Evolutionary conservation across 1,140 invertebrate genomes (phyloP).

Genomic region (Zaprionus lachaisei): DNA sequence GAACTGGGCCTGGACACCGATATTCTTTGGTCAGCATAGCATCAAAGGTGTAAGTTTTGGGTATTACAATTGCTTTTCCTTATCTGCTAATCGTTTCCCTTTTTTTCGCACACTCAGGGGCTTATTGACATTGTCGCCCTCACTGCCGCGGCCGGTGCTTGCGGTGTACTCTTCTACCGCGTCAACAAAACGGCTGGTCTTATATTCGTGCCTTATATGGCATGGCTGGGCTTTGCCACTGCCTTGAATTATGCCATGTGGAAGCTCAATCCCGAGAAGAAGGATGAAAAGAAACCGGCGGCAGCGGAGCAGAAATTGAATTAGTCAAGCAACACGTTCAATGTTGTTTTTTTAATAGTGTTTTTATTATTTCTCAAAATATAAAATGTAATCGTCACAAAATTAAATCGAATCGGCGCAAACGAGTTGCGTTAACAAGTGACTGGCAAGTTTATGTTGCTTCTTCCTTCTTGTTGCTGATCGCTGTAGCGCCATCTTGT

Average conservation of each 20-base stretch:
- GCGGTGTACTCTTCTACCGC: slow-evolving; percentile 88
- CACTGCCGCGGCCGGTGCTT: slow-evolving; percentile 87
- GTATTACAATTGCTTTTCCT: slow-evolving; percentile 14
- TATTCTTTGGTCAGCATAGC: slow-evolving; percentile 92
- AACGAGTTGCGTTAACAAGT: slow-evolving; percentile 27
- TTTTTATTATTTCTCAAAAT: slow-evolving; percentile 34
- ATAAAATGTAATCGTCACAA: slow-evolving; percentile 42
- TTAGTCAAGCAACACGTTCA: slow-evolving; percentile 15
- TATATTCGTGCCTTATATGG: slow-evolving; percentile 91
- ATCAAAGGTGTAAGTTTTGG: slow-evolving; percentile 88
- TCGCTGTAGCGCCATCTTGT: neutral
- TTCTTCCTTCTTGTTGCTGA: neutral
- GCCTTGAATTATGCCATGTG: slow-evolving; percentile 70
- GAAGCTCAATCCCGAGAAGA: slow-evolving; percentile 63
- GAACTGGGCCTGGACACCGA: slow-evolving; percentile 94
- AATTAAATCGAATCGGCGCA: slow-evolving; percentile 29
- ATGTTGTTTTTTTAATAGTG: slow-evolving; percentile 25
- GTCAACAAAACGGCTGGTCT: slow-evolving; percentile 89
- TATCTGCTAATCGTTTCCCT: slow-evolving; percentile 19
- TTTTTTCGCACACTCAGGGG: slow-evolving; percentile 61
- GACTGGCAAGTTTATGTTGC: neutral
- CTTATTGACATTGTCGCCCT: slow-evolving; percentile 89
- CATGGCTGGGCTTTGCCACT: slow-evolving; percentile 90
- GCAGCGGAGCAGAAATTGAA: slow-evolving; percentile 35
- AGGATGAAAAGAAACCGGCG: neutral